Evolutionary conservation across 64 coral and sea anemone species (phyloP), one percentile per base, ranked within the genome.

Genomic region (Acropora tenuis): DNA sequence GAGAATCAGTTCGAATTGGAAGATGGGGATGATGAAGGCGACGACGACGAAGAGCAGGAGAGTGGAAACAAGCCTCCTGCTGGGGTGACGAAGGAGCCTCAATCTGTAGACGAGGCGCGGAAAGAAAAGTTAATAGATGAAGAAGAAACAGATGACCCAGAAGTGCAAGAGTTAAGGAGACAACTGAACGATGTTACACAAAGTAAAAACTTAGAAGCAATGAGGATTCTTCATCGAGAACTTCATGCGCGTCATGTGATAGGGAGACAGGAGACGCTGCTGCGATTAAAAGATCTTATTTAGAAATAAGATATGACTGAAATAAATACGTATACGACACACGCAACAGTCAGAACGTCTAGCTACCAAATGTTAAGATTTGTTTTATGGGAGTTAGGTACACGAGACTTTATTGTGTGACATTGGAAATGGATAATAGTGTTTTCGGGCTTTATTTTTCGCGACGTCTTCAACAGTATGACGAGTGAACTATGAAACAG

Each of bases 141-240:
- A 5, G 82, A 80, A 3, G 83, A 93, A 5, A 40, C 58, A 1
- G 57, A 93, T 44, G 82, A 93, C 57, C 83, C 82, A 15, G 66
- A 87, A 71, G 5, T 93, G 10, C 20, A 79, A 80, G 91, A 93
- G 41, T 71, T 87, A 20, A 65, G 48, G 3, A 12, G 9, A 61
- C 13, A 41, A 19, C 41, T 91, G n/a, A 40, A 77, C 8, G 71
- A 84, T 48, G 80, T 76, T 10, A 43, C 71, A 5, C 45, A 52
- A 43, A 69, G n/a, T 42, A n/a, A 65, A 49, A 11, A 47, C 53
- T 13, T 93, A 48, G 91, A 93, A 1, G 45, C 78, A 50, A 73
- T 93, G 7, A 78, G 83, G 13, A 86, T 30, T 47, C 82, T 93
- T 2, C 83, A 87, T 48, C 17, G 48, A 45, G 91, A 93, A 20